A percentile compares a stretch with the other conserved stretches of the same genome.
Evolutionary conservation across 2,797 vertebrate genomes (phyloP).

Genomic region (Gambelia wislizenii): DNA sequence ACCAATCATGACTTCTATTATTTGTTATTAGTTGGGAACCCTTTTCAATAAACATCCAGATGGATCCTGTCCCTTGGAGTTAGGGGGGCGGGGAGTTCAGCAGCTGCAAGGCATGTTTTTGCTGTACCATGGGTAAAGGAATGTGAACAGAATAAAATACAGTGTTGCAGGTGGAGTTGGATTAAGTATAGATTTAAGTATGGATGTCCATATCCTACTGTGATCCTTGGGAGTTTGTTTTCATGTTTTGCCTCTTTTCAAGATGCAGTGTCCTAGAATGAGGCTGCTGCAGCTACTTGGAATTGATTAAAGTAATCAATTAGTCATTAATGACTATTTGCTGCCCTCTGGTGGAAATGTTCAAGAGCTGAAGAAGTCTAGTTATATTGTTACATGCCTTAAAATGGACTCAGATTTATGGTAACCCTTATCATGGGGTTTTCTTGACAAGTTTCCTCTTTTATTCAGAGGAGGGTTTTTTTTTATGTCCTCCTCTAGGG

Average conservation of each 20-base stretch:
- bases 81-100: too few species aligned
- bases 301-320: not conserved
- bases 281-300: not conserved
- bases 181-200: too few species aligned
- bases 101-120: not conserved
- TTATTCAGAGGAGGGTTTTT: too few species aligned
- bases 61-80: not conserved
- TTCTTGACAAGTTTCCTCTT: too few species aligned
- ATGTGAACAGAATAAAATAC: too few species aligned
- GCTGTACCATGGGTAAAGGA: not conserved
- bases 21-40: not conserved
- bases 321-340: not conserved
- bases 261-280: not conserved
- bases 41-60: not conserved
- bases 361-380: not conserved
- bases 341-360: conserved; percentile 18
- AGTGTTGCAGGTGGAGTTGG: not conserved
- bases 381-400: too few species aligned
- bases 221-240: not conserved
- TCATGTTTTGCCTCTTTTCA: not conserved
- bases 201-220: not conserved
- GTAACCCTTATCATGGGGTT: too few species aligned
- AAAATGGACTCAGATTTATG: too few species aligned
- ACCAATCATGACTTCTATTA: not conserved
- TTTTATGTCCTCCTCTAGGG: too few species aligned